Conservation (phyloP, 2,888 invertebrate species). For the Alentia gelatinosa region DNA sequence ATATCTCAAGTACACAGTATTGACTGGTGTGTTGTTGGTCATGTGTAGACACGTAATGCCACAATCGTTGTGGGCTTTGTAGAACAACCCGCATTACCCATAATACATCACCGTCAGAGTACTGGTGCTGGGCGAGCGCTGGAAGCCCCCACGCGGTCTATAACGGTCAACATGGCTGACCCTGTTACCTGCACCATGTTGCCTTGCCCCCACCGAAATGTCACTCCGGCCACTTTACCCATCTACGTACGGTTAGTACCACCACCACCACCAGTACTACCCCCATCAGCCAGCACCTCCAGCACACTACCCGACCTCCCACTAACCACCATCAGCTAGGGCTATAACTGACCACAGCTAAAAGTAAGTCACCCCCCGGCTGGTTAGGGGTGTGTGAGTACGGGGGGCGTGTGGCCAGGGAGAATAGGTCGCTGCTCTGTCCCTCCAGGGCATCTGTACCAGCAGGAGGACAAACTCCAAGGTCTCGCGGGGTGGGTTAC, state of each 20-base stretch:
- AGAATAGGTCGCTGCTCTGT: background rate
- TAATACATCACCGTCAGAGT: background rate
- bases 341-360: constrained; percentile 37
- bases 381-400: background rate
- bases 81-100: background rate
- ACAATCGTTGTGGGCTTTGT: no score
- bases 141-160: background rate
- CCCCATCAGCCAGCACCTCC: background rate
- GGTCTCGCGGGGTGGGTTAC: background rate
- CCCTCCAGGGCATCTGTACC: constrained; percentile 29
- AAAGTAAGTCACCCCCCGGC: constrained; percentile 16
- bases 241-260: background rate
- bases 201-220: background rate
- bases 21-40: no score
- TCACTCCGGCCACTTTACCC: background rate
- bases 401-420: background rate
- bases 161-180: background rate
- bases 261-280: background rate
- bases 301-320: background rate
- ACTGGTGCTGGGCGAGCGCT: background rate
- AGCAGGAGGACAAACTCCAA: background rate
- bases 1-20: no score
- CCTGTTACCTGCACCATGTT: background rate
- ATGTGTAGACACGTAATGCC: no score
- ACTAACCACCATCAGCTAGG: background rate